These are phyloP conservation scores for Plagodis pulveraria DNA, from an alignment of 2,888 invertebrate species.

Conservation along the genomic window DNA sequence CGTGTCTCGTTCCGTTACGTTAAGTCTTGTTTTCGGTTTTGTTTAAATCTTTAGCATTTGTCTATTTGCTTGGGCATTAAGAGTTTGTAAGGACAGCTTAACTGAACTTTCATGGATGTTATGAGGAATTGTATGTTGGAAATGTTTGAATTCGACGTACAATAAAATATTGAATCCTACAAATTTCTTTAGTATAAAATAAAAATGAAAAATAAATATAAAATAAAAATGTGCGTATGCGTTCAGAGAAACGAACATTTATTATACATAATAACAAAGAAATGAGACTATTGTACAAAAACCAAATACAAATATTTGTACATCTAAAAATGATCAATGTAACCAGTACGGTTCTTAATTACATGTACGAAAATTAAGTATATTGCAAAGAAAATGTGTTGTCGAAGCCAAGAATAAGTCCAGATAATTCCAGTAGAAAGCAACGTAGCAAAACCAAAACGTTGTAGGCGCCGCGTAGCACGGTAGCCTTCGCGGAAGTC, in stretches of 20 bases:
- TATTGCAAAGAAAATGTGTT: too few species aligned
- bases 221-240: too few species aligned
- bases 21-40: conserved; percentile 38
- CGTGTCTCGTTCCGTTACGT: conserved; percentile 68
- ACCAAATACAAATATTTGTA: too few species aligned
- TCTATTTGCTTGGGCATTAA: conserved; percentile 9
- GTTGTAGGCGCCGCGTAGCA: conserved; percentile 69
- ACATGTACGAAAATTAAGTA: too few species aligned
- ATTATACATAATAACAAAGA: too few species aligned
- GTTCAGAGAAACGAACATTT: too few species aligned
- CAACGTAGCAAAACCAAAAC: conserved; percentile 13
- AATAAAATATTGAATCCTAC: too few species aligned
- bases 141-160: conserved; percentile 4
- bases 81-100: conserved; percentile 10
- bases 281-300: too few species aligned
- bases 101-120: conserved; percentile 9
- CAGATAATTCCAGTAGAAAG: conserved; percentile 8
- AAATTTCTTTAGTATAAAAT: too few species aligned
- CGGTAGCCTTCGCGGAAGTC: conserved; percentile 66
- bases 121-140: conserved; percentile 1
- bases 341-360: too few species aligned
- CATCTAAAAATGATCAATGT: too few species aligned
- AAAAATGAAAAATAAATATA: too few species aligned
- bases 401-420: background rate
- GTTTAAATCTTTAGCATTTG: conserved; percentile 18